phyloP scores from a whole-genome alignment of 2,888 invertebrate species.

The Stenolophus ochropezus region DNA sequence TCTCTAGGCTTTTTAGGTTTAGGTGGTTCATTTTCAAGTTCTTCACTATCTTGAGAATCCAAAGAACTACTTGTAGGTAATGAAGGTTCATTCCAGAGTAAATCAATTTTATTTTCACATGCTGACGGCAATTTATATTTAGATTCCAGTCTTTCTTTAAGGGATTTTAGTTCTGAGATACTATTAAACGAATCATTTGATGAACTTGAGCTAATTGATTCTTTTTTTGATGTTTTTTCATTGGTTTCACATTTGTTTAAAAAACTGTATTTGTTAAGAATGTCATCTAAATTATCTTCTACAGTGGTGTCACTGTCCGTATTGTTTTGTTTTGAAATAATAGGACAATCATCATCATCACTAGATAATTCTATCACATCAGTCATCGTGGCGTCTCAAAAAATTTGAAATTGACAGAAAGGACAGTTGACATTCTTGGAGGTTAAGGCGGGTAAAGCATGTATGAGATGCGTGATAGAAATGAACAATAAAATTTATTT shows the following conservation, averaged over 20 bases:
- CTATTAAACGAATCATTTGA: constrained; percentile 36
- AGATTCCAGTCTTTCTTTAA: constrained; percentile 13
- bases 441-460: neutral
- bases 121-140: constrained; percentile 5
- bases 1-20: constrained; percentile 44
- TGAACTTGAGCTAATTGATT: constrained; percentile 2
- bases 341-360: constrained; percentile 20
- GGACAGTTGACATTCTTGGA: neutral
- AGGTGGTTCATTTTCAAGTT: neutral
- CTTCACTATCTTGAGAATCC: neutral
- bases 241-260: neutral
- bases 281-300: constrained; percentile 30
- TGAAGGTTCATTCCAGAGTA: constrained; percentile 8
- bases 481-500: neutral
- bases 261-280: constrained; percentile 33
- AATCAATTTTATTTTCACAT: constrained; percentile 1
- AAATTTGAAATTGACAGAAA: constrained; percentile 9
- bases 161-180: constrained; percentile 16
- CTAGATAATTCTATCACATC: constrained; percentile 55
- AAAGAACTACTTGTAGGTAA: neutral
- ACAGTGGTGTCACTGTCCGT: constrained; percentile 38
- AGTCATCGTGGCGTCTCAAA: constrained; percentile 24
- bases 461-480: neutral
- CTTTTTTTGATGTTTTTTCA: constrained; percentile 18
- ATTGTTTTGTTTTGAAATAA: constrained; percentile 10